A percentile compares a stretch with the other conserved stretches of the same genome.
Evolutionary conservation across 35 echinoderm and acorn worm species (phyloP).

Genomic region (Strongylocentrotus purpuratus): DNA sequence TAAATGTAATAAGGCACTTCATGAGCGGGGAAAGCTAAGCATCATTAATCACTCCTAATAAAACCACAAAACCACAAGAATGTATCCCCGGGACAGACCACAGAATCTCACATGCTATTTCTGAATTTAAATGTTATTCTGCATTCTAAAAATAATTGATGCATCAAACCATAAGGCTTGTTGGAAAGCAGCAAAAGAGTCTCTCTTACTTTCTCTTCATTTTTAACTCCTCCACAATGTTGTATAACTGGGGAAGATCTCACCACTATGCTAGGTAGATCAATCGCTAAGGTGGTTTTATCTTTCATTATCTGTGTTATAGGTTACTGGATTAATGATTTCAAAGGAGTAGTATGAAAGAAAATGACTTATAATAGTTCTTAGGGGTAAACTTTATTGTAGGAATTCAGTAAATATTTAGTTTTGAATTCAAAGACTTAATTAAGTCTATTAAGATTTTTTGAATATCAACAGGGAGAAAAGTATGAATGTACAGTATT

Average conservation of each 20-base stretch:
- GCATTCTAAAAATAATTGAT: background rate
- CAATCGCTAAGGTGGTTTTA: background rate
- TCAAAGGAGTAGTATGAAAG: background rate
- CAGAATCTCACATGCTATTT: background rate
- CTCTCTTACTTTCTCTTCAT: background rate
- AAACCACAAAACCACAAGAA: background rate
- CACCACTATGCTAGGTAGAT: background rate
- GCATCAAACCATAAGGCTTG: background rate
- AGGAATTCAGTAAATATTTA: no score
- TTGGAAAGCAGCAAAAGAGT: background rate
- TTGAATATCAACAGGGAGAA: no score
- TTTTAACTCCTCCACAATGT: background rate
- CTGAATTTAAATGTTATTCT: background rate
- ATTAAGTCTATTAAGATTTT: no score
- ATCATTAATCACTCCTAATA: background rate
- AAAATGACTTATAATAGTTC: background rate
- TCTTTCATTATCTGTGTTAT: background rate
- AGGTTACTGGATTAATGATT: background rate
- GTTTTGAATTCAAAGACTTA: no score
- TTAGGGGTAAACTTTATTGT: background rate
- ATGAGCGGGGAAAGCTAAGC: background rate
- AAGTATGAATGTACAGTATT: no score
- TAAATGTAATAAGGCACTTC: background rate
- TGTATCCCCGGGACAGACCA: background rate
- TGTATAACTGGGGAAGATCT: background rate